Conservation (phyloP, 2,113 vertebrate genomes). For the Oceanodroma tethys region DNA sequence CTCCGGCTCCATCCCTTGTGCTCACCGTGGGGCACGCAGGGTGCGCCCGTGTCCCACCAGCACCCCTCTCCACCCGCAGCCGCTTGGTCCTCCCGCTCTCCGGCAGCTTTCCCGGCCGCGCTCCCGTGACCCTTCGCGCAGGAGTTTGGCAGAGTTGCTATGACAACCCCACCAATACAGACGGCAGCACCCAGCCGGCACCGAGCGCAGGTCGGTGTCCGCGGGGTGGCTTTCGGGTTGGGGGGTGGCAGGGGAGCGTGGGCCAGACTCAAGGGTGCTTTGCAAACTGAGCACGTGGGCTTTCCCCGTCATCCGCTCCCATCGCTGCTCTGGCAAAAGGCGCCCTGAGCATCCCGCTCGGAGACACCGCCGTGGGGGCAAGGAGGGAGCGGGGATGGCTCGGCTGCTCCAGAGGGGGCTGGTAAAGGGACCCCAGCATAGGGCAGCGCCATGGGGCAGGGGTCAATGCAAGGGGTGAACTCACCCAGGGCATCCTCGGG, state of each 20-base stretch:
- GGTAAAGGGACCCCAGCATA: background rate
- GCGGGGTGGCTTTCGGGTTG: fast-evolving
- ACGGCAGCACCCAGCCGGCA: background rate
- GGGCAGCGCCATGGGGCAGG: background rate
- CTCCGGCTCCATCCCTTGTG: fast-evolving
- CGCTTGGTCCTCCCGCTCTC: background rate
- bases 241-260: background rate
- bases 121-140: background rate
- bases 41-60: fast-evolving
- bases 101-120: fast-evolving
- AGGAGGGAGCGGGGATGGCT: background rate
- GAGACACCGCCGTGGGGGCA: fast-evolving
- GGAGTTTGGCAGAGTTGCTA: slow-evolving; percentile 36
- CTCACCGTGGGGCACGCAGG: fast-evolving
- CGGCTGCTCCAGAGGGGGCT: fast-evolving
- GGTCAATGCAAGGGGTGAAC: background rate
- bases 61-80: fast-evolving
- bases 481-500: background rate
- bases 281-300: fast-evolving
- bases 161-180: background rate
- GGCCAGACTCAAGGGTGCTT: background rate
- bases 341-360: fast-evolving
- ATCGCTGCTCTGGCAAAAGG: background rate
- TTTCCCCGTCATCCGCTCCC: fast-evolving
- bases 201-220: background rate